Evolutionary conservation across 2,113 vertebrate genomes (phyloP).

Genomic region (Nothoprocta pentlandii): DNA sequence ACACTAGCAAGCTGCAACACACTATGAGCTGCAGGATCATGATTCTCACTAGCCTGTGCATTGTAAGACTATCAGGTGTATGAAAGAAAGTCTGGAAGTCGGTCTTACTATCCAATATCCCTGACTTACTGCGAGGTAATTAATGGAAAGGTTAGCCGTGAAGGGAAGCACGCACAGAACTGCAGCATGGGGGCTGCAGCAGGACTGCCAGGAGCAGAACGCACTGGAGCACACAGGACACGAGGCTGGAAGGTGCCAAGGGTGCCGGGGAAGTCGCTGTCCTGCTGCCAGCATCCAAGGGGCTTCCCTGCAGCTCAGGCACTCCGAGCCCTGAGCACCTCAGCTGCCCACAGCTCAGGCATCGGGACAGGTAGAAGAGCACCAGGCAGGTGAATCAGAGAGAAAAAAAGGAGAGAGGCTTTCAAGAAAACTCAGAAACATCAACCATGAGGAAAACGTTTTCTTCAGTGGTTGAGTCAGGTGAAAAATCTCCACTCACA

Average conservation of each 20-base stretch:
- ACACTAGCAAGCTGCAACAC: neutral
- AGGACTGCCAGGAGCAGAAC: neutral
- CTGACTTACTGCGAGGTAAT: neutral
- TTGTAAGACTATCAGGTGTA: neutral
- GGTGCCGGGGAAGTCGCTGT: neutral
- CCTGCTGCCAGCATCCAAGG: too few species aligned
- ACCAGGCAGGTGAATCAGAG: too few species aligned
- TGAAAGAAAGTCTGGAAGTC: neutral
- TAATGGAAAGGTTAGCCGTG: neutral
- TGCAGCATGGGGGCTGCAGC: neutral
- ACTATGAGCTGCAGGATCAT: neutral
- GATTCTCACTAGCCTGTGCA: neutral
- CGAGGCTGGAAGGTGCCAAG: neutral
- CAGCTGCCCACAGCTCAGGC: neutral
- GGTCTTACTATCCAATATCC: neutral
- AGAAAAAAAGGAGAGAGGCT: too few species aligned
- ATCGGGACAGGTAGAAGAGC: too few species aligned
- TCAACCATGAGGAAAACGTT: neutral
- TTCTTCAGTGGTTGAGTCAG: neutral
- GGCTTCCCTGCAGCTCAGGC: too few species aligned
- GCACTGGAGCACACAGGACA: accelerated
- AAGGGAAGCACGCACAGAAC: neutral
- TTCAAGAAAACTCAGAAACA: too few species aligned
- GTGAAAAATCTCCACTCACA: neutral
- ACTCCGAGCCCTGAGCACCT: neutral